A percentile compares a stretch with the other conserved stretches of the same genome.
Evolutionary conservation across 2,113 vertebrate genomes (phyloP).

Genomic region (Sinocyclocheilus rhinocerous): DNA sequence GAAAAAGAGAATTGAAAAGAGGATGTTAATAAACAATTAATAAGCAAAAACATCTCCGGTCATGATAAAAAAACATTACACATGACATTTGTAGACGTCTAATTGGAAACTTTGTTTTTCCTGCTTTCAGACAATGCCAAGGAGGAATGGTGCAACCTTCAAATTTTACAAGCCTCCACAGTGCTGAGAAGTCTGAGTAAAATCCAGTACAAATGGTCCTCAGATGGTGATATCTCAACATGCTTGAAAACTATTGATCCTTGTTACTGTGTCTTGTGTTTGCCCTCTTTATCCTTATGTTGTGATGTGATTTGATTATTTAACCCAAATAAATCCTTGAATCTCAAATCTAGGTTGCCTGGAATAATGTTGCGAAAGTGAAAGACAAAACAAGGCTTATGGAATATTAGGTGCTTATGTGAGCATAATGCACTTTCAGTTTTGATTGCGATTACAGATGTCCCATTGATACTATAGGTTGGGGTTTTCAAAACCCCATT

Average conservation of each 20-base stretch:
- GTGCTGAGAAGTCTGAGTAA: constrained; percentile 40
- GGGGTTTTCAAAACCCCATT: background rate
- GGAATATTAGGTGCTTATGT: background rate
- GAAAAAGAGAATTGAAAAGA: background rate
- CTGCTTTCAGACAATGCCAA: constrained; percentile 69
- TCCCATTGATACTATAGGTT: background rate
- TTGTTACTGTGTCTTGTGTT: background rate
- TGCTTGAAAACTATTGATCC: background rate
- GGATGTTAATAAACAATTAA: background rate
- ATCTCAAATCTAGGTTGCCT: background rate
- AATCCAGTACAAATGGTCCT: constrained; percentile 28
- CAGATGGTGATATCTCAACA: constrained; percentile 15
- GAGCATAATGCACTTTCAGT: background rate
- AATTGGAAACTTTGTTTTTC: constrained; percentile 31
- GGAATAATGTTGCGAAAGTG: background rate
- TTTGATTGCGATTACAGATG: background rate
- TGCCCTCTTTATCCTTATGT: background rate
- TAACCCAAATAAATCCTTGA: background rate
- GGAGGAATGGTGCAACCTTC: constrained; percentile 75
- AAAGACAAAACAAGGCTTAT: background rate
- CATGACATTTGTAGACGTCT: constrained; percentile 4
- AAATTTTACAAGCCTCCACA: constrained; percentile 67
- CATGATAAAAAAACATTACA: background rate
- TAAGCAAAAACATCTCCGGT: background rate
- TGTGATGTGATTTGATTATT: background rate